These are phyloP conservation scores for Nothocercus nigrocapillus DNA, from an alignment of 2,113 vertebrate genomes.

Conservation along the genomic window DNA sequence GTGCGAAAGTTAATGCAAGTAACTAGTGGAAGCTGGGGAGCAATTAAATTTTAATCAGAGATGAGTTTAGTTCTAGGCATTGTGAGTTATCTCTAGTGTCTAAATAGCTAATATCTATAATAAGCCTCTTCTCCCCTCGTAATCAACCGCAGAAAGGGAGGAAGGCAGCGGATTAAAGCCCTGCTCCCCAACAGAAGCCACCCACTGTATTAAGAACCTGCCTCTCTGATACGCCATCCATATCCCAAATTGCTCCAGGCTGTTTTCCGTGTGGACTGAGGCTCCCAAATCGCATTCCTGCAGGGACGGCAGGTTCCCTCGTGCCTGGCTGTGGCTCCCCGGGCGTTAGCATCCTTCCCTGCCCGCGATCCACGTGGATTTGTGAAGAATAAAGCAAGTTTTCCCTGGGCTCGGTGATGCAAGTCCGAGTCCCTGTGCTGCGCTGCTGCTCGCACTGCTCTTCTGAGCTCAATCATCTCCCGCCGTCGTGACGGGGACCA, in stretches of 20 bases:
- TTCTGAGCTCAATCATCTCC: background rate
- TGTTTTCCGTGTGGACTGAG: background rate
- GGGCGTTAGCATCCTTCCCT: no score
- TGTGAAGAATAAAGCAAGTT: conserved; percentile 8
- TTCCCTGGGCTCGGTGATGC: background rate
- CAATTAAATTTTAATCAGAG: conserved; percentile 73
- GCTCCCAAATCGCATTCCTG: background rate
- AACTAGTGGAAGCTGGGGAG: conserved; percentile 65
- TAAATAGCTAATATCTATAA: conserved; percentile 39
- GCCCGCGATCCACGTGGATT: background rate
- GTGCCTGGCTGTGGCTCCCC: no score
- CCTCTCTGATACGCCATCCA: background rate
- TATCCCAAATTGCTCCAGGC: background rate
- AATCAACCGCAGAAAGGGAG: background rate
- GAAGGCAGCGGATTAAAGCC: background rate
- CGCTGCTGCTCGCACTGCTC: background rate
- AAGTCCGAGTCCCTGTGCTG: background rate
- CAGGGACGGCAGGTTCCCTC: no score
- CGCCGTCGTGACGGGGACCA: background rate
- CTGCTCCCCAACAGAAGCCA: background rate
- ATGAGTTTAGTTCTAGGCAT: conserved; percentile 44
- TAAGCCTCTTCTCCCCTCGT: background rate
- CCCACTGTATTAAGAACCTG: background rate
- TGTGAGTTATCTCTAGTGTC: conserved; percentile 45
- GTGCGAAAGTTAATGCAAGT: conserved; percentile 66